These are phyloP conservation scores for Andrena camellia DNA, from an alignment of 2,888 invertebrate species.

Conservation along the genomic window DNA sequence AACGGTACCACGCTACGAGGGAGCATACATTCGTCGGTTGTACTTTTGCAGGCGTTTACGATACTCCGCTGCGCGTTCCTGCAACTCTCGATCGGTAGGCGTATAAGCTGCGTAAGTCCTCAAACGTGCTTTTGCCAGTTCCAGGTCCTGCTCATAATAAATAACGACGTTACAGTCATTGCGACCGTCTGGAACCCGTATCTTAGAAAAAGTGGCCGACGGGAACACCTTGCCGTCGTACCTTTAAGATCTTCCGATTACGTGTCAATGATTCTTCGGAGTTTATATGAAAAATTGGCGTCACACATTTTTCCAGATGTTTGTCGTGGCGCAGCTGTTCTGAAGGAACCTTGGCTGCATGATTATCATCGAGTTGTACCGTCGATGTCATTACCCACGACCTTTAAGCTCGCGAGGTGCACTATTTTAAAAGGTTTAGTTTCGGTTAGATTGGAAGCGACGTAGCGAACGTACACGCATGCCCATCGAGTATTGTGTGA, in stretches of 20 bases:
- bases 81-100: conserved; percentile 81
- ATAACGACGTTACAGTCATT: neutral
- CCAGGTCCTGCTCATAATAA: conserved; percentile 75
- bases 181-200: no score
- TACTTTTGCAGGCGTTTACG: conserved; percentile 64
- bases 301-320: conserved; percentile 51
- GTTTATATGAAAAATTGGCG: conserved; percentile 65
- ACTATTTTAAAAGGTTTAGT: neutral
- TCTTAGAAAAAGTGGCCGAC: no score
- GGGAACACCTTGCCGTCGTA: conserved; percentile 46
- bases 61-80: conserved; percentile 75
- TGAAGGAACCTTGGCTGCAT: conserved; percentile 50
- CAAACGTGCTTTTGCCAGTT: conserved; percentile 78
- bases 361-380: conserved; percentile 1
- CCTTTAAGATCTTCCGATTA: conserved; percentile 80
- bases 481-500: neutral
- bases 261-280: conserved; percentile 73
- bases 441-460: neutral
- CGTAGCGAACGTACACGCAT: neutral
- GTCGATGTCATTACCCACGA: conserved; percentile 20
- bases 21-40: conserved; percentile 25
- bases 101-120: conserved; percentile 80
- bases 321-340: conserved; percentile 66
- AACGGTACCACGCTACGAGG: conserved; percentile 15
- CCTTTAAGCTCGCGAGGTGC: conserved; percentile 6